Evolutionary conservation across 2,797 vertebrate species (phyloP).

Genomic region (Mionectes olivaceus): DNA sequence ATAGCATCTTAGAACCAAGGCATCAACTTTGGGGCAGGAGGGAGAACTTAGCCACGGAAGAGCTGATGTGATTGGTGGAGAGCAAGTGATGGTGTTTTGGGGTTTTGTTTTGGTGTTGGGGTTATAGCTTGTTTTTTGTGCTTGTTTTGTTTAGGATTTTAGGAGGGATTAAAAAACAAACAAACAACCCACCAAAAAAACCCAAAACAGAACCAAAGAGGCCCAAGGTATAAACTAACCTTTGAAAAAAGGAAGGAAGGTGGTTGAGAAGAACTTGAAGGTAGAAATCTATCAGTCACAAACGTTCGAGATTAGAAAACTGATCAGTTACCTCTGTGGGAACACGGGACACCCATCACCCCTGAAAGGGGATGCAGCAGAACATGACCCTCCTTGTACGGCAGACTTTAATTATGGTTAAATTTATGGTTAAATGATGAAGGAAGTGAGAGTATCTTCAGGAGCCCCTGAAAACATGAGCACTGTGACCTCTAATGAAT

Average conservation of each 20-base stretch:
- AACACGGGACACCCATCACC: background rate
- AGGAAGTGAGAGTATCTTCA: background rate
- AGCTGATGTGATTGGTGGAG: background rate
- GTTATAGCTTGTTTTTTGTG: background rate
- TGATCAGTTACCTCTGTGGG: background rate
- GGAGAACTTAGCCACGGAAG: background rate
- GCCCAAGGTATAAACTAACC: background rate
- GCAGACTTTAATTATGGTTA: background rate
- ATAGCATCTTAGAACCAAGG: background rate
- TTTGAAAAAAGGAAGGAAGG: background rate
- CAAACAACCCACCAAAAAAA: background rate
- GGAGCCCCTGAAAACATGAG: background rate
- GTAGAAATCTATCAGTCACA: background rate
- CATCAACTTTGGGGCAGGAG: background rate
- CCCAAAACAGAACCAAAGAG: background rate
- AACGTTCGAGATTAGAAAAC: background rate
- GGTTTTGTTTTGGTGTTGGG: background rate
- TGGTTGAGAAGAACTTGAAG: background rate
- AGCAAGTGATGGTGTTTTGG: background rate
- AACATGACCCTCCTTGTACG: background rate
- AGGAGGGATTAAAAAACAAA: background rate
- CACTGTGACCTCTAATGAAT: fast-evolving
- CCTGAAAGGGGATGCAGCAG: background rate
- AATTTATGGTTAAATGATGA: background rate
- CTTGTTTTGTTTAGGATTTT: background rate